These are phyloP conservation scores for Tortrix viridana DNA, from an alignment of 2,888 invertebrate species.

Conservation along the genomic window DNA sequence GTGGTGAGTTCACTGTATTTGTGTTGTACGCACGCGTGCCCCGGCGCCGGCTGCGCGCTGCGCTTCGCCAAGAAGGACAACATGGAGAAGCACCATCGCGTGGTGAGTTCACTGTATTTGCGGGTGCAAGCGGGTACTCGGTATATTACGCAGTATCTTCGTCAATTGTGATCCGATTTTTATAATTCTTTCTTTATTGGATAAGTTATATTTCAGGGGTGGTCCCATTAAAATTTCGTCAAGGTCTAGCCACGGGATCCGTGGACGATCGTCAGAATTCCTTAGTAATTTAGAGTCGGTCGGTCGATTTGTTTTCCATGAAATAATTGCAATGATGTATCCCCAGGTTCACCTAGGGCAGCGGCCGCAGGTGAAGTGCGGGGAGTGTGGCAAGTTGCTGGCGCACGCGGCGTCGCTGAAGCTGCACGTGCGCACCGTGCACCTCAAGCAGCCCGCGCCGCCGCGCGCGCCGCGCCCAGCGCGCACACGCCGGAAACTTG, in stretches of 20 bases:
- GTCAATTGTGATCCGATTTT: no score
- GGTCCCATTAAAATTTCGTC: no score
- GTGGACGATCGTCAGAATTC: no score
- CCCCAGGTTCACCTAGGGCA: constrained; percentile 22
- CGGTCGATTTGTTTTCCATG: no score
- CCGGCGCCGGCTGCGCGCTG: constrained; percentile 28
- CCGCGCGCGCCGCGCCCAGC: constrained; percentile 9
- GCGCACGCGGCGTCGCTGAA: constrained; percentile 36
- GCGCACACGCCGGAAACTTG: neutral
- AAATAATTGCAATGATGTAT: no score
- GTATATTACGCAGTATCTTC: no score
- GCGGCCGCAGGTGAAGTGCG: constrained; percentile 28
- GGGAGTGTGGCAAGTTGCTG: constrained; percentile 31
- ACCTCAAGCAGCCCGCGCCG: constrained; percentile 31
- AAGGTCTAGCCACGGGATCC: no score
- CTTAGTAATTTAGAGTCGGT: no score
- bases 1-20: constrained; percentile 14
- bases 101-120: constrained; percentile 9
- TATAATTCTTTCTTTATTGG: no score
- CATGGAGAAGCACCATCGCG: constrained; percentile 33
- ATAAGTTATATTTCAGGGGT: no score
- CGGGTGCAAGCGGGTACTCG: no score
- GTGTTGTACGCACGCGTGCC: constrained; percentile 34
- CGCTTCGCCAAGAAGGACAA: constrained; percentile 33
- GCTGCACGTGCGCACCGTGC: constrained; percentile 33